Evolutionary conservation across 2,797 vertebrate genomes (phyloP), one percentile per base, ranked within the genome.

Genomic region (Prunella strophiata): DNA sequence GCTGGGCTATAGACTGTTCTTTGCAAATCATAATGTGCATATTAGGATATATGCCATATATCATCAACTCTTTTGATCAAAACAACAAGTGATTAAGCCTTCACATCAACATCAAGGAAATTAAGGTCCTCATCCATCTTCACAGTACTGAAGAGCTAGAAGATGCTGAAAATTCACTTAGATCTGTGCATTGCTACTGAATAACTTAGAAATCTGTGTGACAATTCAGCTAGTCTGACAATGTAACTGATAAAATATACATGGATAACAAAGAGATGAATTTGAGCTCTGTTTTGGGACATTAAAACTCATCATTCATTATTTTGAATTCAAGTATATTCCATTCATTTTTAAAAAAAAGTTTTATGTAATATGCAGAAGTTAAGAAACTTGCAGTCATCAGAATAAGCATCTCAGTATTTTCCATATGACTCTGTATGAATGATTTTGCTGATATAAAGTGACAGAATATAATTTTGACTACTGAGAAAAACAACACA

Each of bases 401-500:
- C 43, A 51, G 51, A 90, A 75, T 34, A 91, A 94, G n/a, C 22
- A 81, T 50, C 38, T 95, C 32, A 42, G 4, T 68, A 16, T 3
- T 90, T 91, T 86, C 47, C 0, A 2, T 25, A 16, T 54, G 25
- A 84, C 19, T 52, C n/a, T 51, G 10, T 75, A 81, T 48, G 20
- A 88, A 88, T 77, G n/a, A 34, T 71, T 93, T 73, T 85, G 29
- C 45, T 93, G 36, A 74, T 89, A 67, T 20, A 45, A 93, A 88
- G 13, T 63, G 62, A 42, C 32, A 77, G 30, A 91, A 84, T 61
- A 68, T 7, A 78, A 57, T 57, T 90, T 55, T 93, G 42, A 75
- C 65, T 45, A 68, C 26, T 84, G 50, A 88, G n/a, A 62, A 68
- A 79, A 66, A 11, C 23, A 78, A 58, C 32, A 84, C 8, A 36